Evolutionary conservation across 2,797 vertebrate genomes (phyloP).

Genomic region (Clarias fuscus): DNA sequence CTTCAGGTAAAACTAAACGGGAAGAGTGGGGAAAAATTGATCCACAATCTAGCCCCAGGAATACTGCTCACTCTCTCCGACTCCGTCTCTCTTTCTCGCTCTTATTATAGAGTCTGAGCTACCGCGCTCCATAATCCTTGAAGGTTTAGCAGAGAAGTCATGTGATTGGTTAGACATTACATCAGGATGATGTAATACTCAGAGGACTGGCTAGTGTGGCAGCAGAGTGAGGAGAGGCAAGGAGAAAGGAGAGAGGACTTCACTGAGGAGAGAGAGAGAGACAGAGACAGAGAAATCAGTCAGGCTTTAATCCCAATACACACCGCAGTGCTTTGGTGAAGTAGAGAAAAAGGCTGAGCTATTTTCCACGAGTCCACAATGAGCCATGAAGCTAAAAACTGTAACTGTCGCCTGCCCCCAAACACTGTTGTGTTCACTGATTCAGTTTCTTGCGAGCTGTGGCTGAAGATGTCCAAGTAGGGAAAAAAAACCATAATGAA

Average conservation of each 20-base stretch:
- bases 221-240: constrained; percentile 35
- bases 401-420: constrained; percentile 40
- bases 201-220: constrained; percentile 81
- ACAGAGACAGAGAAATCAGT: constrained; percentile 38
- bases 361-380: constrained; percentile 77
- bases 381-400: constrained; percentile 77
- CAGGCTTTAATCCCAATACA: constrained; percentile 76
- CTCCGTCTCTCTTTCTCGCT: constrained; percentile 53
- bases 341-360: constrained; percentile 75
- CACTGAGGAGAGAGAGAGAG: constrained; percentile 18
- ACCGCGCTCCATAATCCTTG: constrained; percentile 83
- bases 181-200: constrained; percentile 92
- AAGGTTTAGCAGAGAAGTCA: constrained; percentile 80
- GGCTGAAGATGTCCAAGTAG: constrained; percentile 31
- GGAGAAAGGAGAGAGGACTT: constrained; percentile 42
- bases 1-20: constrained; percentile 56
- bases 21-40: constrained; percentile 65
- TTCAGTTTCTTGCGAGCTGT: constrained; percentile 41
- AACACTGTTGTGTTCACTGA: constrained; percentile 35
- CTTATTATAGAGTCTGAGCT: constrained; percentile 83
- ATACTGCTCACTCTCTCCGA: constrained; percentile 53
- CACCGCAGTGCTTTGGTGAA: constrained; percentile 77
- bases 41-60: constrained; percentile 72
- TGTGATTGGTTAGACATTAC: constrained; percentile 88
- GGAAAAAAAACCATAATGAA: background rate